Conservation (phyloP, 2,113 vertebrate species). For the Halichoerus grypus region DNA sequence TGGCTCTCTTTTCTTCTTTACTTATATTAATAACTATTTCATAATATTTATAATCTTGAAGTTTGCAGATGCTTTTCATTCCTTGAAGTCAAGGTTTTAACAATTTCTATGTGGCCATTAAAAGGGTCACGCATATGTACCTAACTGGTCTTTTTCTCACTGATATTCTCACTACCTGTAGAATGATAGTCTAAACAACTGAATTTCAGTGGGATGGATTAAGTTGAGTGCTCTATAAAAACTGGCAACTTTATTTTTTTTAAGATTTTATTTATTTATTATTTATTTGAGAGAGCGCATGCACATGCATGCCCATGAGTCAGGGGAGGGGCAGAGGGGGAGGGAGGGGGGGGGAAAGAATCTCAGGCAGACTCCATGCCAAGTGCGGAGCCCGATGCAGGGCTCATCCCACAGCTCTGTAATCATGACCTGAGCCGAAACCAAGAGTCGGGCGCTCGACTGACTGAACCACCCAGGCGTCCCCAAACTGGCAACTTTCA, state of each 20-base stretch:
- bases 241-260: background rate
- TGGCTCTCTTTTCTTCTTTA: conserved; percentile 40
- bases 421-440: background rate
- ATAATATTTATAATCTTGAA: conserved; percentile 47
- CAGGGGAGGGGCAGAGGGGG: background rate
- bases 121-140: background rate
- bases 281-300: background rate
- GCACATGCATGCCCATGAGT: background rate
- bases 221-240: conserved; percentile 20
- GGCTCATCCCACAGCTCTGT: background rate
- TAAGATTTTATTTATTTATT: background rate
- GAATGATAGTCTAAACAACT: conserved; percentile 46
- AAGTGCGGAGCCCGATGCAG: rapidly evolving
- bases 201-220: background rate
- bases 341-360: background rate
- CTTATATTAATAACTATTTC: conserved; percentile 28
- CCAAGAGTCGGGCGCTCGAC: background rate
- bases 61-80: conserved; percentile 42
- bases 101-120: background rate
- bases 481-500: background rate
- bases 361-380: background rate
- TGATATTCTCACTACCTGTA: conserved; percentile 50
- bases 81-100: conserved; percentile 24
- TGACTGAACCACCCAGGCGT: background rate
- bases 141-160: conserved; percentile 35